Conservation (phyloP, 2,113 vertebrate species). For the Toxotes jaculatrix region DNA sequence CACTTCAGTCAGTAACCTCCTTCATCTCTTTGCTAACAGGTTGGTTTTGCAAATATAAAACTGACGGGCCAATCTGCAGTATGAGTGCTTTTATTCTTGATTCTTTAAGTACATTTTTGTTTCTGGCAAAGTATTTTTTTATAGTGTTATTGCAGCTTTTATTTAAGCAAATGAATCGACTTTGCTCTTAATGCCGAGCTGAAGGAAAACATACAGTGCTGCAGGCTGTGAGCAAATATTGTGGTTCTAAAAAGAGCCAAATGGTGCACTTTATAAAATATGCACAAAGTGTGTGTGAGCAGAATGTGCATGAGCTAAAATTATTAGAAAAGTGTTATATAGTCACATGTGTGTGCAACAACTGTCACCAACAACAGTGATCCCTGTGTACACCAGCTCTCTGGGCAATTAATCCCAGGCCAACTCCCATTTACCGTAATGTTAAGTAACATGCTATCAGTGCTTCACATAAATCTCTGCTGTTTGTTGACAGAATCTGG, state of each 20-base stretch:
- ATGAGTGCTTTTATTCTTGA: neutral
- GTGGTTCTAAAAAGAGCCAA: neutral
- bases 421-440: slow-evolving; percentile 58
- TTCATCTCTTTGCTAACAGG: too few species aligned
- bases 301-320: neutral
- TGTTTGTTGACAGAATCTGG: slow-evolving; percentile 68
- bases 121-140: neutral
- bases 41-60: too few species aligned
- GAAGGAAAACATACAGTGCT: slow-evolving; percentile 2
- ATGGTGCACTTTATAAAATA: neutral
- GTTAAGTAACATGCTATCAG: slow-evolving; percentile 61
- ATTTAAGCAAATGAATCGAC: neutral
- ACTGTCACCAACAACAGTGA: slow-evolving; percentile 13
- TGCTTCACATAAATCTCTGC: slow-evolving; percentile 47
- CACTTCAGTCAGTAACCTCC: too few species aligned
- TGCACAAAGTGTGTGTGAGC: neutral
- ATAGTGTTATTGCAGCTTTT: neutral
- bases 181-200: neutral
- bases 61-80: neutral
- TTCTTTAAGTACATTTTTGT: neutral
- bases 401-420: slow-evolving; percentile 39
- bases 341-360: neutral
- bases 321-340: neutral
- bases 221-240: neutral
- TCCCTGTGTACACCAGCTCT: slow-evolving; percentile 28